Conservation (phyloP, 2,113 vertebrate species). For the Puffinus mauretanicus region DNA sequence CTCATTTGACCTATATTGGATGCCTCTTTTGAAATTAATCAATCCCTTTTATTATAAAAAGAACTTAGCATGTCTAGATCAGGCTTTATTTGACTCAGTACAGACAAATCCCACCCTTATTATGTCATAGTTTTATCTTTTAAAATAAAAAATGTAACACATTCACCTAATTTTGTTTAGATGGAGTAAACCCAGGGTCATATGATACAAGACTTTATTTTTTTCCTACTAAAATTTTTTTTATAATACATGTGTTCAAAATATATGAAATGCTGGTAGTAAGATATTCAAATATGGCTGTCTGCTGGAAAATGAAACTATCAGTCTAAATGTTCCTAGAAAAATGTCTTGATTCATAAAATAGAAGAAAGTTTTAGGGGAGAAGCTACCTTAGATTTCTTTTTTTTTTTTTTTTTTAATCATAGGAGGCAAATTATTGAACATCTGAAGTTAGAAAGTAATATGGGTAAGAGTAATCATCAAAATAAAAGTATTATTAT, state of each 20-base stretch:
- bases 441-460: neutral
- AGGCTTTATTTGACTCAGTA: neutral
- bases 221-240: neutral
- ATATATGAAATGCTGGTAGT: neutral
- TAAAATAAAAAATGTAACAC: neutral
- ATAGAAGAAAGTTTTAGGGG: neutral
- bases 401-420: neutral
- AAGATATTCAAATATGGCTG: neutral
- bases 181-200: neutral
- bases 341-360: neutral
- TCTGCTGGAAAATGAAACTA: neutral
- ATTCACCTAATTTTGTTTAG: neutral
- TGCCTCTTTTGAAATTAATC: neutral
- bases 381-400: neutral
- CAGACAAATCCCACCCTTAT: neutral
- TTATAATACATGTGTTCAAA: fast-evolving
- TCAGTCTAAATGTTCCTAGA: neutral
- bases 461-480: neutral
- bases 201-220: neutral
- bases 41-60: neutral
- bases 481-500: neutral
- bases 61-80: neutral
- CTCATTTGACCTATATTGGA: neutral
- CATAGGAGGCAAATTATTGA: neutral
- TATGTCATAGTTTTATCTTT: neutral